Base-by-base conservation (phyloP, 2,797 vertebrate genomes). In the Odontamblyopus rebecca region DNA sequence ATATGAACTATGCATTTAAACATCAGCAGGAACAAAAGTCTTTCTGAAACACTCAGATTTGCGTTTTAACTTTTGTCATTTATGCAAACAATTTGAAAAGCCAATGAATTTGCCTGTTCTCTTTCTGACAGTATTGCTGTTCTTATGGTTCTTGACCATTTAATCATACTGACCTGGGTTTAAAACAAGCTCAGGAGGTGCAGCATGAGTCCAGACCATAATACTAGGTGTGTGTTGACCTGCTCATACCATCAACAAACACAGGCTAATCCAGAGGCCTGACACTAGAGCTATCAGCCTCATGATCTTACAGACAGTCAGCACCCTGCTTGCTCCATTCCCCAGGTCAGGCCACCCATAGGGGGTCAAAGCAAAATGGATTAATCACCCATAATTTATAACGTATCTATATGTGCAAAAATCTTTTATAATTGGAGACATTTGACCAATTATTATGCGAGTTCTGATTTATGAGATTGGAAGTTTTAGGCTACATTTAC, bases 281-380 rank as follows among this genome's bases (percentile, higher is more conserved):
- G 67, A 62, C 71, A 75, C 73, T 63, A 38, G 15, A 51, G 23
- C 16, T 69, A 61, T 72, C 68, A 77, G 71, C 3, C 67, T 62
- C 30, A 11, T 61, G 68, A 41, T 48, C 69, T 64, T 19, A 61
- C 78, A 81, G 69, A 5, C 54, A 62, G 66, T 13, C 59, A 32
- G 68, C 30, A 38, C 65, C 65, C 65, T 53, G 71, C 77, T 70
- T 44, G 5, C 61, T 66, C 53, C 74, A 62, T 81, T 84, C 77
- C 83, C 74, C 44, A 67, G 57, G 61, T 60, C 69, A 70, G 86
- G 77, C 88, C 88, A 91, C 89, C 85, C 87, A 91, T 73, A 27
- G 62, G 0, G 70, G 71, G 84, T 88, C 80, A 72, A n/a, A 62
- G 51, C 72, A 71, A 57, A 61, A 82, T 69, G 85, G 84, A 59